These are phyloP conservation scores for Nymphalis urticae DNA, from an alignment of 2,888 invertebrate species.

Conservation along the genomic window DNA sequence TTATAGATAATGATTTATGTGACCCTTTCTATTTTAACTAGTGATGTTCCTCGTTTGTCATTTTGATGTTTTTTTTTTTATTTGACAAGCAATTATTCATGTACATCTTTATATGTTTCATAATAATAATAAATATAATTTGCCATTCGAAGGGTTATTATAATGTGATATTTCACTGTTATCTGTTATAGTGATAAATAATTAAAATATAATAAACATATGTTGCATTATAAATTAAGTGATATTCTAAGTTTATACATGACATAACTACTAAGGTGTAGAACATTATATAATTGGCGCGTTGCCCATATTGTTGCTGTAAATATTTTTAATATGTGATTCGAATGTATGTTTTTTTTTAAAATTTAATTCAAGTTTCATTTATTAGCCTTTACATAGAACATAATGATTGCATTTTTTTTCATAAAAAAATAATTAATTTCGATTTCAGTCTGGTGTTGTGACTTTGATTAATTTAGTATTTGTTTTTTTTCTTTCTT, in stretches of 20 bases:
- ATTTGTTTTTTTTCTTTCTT: constrained; percentile 16
- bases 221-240: constrained; percentile 62
- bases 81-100: constrained; percentile 32
- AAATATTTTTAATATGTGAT: constrained; percentile 54
- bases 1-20: constrained; percentile 11
- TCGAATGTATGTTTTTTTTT: constrained; percentile 42
- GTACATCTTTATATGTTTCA: constrained; percentile 44
- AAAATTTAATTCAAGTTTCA: constrained; percentile 15
- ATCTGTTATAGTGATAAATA: constrained; percentile 76
- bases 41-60: constrained; percentile 53
- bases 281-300: constrained; percentile 47
- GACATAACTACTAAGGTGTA: constrained; percentile 56
- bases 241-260: constrained; percentile 69
- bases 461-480: constrained; percentile 21
- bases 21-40: constrained; percentile 29
- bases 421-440: constrained; percentile 6
- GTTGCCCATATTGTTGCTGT: constrained; percentile 57
- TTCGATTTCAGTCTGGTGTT: constrained; percentile 13
- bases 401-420: constrained; percentile 11
- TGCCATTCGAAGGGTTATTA: constrained; percentile 71
- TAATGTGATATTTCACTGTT: constrained; percentile 81
- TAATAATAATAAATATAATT: constrained; percentile 54
- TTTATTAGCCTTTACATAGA: constrained; percentile 18
- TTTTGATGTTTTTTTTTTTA: constrained; percentile 39
- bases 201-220: constrained; percentile 54